These are phyloP conservation scores for Macrotrachela quadricornifera DNA, from an alignment of 1,140 invertebrate species.

Conservation along the genomic window DNA sequence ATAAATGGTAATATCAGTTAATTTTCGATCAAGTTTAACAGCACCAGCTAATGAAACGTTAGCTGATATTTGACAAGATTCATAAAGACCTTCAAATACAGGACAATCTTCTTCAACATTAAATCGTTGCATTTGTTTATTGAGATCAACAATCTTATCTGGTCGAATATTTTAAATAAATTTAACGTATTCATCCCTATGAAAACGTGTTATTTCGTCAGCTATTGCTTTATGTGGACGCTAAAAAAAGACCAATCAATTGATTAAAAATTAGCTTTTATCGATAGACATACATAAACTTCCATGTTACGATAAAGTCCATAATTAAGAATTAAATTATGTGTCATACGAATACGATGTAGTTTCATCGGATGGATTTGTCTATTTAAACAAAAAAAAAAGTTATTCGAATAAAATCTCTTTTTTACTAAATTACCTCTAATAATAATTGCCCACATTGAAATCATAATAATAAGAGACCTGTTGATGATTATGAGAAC, in stretches of 20 bases:
- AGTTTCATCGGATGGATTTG: slow-evolving; percentile 97
- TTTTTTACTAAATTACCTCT: neutral
- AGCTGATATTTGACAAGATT: slow-evolving; percentile 93
- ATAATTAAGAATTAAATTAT: slow-evolving; percentile 84
- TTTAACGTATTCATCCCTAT: slow-evolving; percentile 96
- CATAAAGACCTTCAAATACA: slow-evolving; percentile 91
- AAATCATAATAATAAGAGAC: slow-evolving; percentile 9
- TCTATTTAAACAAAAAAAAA: slow-evolving; percentile 15
- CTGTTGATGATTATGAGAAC: neutral
- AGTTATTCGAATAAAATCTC: too few species aligned
- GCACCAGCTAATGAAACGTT: slow-evolving; percentile 63
- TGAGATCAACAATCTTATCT: slow-evolving; percentile 97
- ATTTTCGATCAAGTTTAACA: slow-evolving; percentile 38
- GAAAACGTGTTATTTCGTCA: slow-evolving; percentile 99
- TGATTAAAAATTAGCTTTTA: neutral
- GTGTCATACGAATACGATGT: slow-evolving; percentile 73
- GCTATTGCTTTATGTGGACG: slow-evolving; percentile 93
- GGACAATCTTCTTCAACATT: slow-evolving; percentile 78
- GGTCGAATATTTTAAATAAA: slow-evolving; percentile 88
- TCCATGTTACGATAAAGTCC: slow-evolving; percentile 88
- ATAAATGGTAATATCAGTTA: slow-evolving; percentile 79
- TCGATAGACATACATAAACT: slow-evolving; percentile 28
- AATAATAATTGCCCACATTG: slow-evolving; percentile 9
- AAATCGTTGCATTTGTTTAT: slow-evolving; percentile 95
- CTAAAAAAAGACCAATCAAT: slow-evolving; percentile 45